Base-by-base conservation (phyloP, 2,797 vertebrate genomes). In the Acanthopagrus latus region DNA sequence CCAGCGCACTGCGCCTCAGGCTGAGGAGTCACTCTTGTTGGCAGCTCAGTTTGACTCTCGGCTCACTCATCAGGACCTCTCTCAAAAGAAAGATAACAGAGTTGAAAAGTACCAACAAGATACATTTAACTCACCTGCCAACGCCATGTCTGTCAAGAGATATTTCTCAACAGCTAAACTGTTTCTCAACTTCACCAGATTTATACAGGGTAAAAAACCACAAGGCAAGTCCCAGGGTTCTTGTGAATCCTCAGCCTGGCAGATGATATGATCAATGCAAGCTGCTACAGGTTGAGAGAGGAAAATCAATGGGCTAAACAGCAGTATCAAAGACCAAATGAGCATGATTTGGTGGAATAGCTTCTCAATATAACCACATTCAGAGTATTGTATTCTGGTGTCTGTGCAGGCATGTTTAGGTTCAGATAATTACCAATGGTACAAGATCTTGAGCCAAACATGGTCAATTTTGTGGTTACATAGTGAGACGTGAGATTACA, bases 281-380 rank as follows among this genome's bases (percentile, higher is more conserved):
- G 86, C 67, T 79, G 18, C 47, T 76, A 47, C 84, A 79, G 59
- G 84, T 67, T 64, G 13, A 71, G 10, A 46, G 46, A 65, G n/a
- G 47, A 55, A 67, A 69, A 62, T 11, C 18, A 4, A 3, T 57
- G 64, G 65, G 38, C 13, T 44, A 56, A 71, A 63, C 7, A 29
- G 57, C 5, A 55, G 25, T 57, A 64, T 64, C 57, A 38, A 70
- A 33, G 27, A 25, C n/a, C 18, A 33, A 59, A 48, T 13, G 11
- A 17, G 43, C 23, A 6, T 13, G 5, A 41, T 69, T 38, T 27
- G 13, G 8, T 58, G 5, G 21, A 55, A 38, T 27, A 57, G n/a
- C 9, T 8, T 51, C n/a, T 65, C 17, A 41, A 10, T 41, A 38
- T n/a, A 18, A 70, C 29, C 33, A 48, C 60, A 55, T 33, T 46